Conservation (phyloP, 2,797 vertebrate species). For the Pogoniulus pusillus region DNA sequence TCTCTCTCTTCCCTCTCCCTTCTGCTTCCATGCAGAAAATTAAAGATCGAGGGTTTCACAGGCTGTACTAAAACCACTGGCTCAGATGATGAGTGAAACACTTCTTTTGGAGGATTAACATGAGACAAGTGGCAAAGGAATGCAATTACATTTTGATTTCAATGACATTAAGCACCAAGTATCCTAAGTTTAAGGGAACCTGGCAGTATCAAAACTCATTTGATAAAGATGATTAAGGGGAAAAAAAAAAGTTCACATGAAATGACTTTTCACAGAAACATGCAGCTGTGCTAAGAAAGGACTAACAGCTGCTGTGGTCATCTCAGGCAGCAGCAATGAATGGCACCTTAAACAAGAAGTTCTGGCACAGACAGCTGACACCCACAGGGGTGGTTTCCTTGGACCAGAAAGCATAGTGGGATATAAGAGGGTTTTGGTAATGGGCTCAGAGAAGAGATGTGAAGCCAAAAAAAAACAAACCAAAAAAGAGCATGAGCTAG, state of each 20-base stretch:
- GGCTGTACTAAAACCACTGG: conserved; percentile 16
- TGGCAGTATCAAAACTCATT: neutral
- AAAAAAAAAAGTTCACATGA: neutral
- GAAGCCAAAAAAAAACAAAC: neutral
- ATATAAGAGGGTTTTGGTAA: fast-evolving
- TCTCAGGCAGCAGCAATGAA: neutral
- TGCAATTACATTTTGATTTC: conserved; percentile 23
- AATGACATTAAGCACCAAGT: neutral
- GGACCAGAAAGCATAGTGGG: neutral
- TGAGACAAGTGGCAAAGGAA: conserved; percentile 12
- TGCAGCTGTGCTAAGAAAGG: neutral
- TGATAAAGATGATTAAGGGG: neutral
- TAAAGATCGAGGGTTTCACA: conserved; percentile 35
- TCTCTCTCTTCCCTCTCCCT: conserved; percentile 7
- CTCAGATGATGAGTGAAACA: conserved; percentile 47
- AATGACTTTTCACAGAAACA: neutral
- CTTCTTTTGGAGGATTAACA: conserved; percentile 42
- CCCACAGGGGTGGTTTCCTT: neutral
- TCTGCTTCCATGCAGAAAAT: conserved; percentile 64
- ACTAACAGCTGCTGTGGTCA: neutral
- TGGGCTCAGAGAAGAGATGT: neutral
- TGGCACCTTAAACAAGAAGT: neutral
- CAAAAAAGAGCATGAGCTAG: neutral
- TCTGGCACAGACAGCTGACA: neutral
- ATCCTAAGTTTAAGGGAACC: neutral